Base-by-base conservation (phyloP, 2,797 vertebrate species). In the Brachyalestes nurse region DNA sequence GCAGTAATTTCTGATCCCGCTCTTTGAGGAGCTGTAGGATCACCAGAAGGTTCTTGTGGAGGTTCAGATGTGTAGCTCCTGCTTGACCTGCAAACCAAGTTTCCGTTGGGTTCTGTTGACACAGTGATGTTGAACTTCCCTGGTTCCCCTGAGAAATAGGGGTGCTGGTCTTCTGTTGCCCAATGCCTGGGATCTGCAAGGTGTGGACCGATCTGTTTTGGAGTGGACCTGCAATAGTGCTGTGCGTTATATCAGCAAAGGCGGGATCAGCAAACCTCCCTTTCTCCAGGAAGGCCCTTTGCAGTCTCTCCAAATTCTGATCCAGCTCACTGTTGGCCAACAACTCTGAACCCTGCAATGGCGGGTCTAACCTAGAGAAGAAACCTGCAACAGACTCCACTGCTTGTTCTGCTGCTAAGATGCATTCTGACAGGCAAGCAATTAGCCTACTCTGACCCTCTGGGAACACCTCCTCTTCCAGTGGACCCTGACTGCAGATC, bases 11-110 rank as follows among this genome's bases (percentile, higher is more conserved):
- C 25, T 72, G 80, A 81, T 84, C 88, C 55, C 61, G 77, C n/a
- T 91, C 91, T 21, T 80, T 87, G 84, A 95, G 90, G 79, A 90
- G 89, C 82, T 88, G 87, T 64, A 85, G 83, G 61, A 96, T 90
- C 75, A 85, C 53, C 51, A 88, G 75, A 53, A 94, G 84, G 72
- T 55, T 90, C 73, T 5, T 65, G 75, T 92, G 93, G 3, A 94
- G 91, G 1, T 92, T 87, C 80, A 83, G 80, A 5, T 23, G 45
- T 38, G 38, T 64, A 21, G 72, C 19, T 7, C 61, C 55, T 6
- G 28, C 49, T 7, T 45, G 62, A 16, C 61, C 70, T 45, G 47
- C 4, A 70, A 45, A 16, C 55, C 42, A 61, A 0, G 75, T 28
- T 12, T 79, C 64, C 10, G 69, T 47, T 47, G 57, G 12, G 8